Base-by-base conservation (phyloP, 2,888 invertebrate genomes). In the Ophion obscuratus region DNA sequence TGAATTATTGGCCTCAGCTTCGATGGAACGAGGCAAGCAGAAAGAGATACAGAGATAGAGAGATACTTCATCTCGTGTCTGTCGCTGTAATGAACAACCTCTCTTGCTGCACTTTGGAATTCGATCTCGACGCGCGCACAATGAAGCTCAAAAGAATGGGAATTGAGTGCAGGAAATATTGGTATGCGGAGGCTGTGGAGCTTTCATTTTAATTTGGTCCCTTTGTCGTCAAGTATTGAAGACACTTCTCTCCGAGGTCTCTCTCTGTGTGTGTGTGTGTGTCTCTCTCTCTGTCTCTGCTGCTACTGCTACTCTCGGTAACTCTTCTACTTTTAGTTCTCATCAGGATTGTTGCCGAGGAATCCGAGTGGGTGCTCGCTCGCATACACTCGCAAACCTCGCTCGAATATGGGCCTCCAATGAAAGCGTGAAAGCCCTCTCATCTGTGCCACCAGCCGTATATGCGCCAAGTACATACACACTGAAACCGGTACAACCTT, bases 401-500 rank as follows among this genome's bases (percentile, higher is more conserved):
- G 59, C 59, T 17, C 71, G n/a, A 59, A 64, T 44, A 67, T 66
- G 74, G 40, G 74, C 75, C 79, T 79, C 76, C 75, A 53, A 67
- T 67, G 82, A 79, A 71, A 79, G 64, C 70, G 82, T 70, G 75
- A 78, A 81, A 85, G 62, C 75, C n/a, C 73, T 68, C 62, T 73
- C 73, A 68, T 74, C 57, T 59, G 47, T 59, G 40, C 44, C 66
- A 44, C 67, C 36, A 31, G 59, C 62, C 6, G 17, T 44, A 27
- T 70, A 67, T 47, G 47, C 53, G 31, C 53, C 40, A 36, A 40
- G 75, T 47, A n/a, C 66, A 57, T 31, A 53, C 40, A 40, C 1
- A 40, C 59, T 17, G 76, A 75, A 83, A 85, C 76, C 80, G 82
- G 85, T 86, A 77, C 47, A 73, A 83, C 85, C 85, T 83, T 86